phyloP scores from a whole-genome alignment of 1,140 invertebrate species.

The Temnothorax nylanderi region DNA sequence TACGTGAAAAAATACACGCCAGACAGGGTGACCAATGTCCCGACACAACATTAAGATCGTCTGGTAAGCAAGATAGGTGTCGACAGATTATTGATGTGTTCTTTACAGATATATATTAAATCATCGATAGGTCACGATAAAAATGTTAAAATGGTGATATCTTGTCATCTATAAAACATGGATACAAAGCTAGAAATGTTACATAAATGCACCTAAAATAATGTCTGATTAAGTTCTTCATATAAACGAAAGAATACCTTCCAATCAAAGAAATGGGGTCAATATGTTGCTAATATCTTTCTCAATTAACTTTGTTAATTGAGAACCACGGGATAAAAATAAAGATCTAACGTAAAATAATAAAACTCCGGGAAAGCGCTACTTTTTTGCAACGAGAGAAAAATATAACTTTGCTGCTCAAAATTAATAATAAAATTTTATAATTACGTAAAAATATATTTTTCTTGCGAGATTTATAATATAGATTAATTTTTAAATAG shows the following conservation, averaged over 20 bases:
- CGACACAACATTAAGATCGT: conserved; percentile 37
- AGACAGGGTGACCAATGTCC: conserved; percentile 29
- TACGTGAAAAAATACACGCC: conserved; percentile 49
- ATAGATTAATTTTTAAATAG: neutral
- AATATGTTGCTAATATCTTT: neutral
- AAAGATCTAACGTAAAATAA: neutral
- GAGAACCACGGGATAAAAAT: neutral
- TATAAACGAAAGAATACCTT: neutral
- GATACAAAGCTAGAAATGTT: neutral
- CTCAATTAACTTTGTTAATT: no score
- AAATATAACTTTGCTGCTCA: neutral
- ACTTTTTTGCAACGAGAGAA: neutral
- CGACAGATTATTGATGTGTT: conserved; percentile 9
- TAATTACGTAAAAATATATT: neutral
- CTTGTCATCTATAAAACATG: neutral
- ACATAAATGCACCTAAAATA: neutral
- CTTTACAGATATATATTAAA: conserved; percentile 10
- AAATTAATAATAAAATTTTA: neutral
- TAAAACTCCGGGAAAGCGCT: neutral
- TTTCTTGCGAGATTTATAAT: neutral
- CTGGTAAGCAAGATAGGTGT: conserved; percentile 28
- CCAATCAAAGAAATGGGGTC: neutral
- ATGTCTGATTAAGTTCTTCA: neutral
- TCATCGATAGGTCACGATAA: neutral
- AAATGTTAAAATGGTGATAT: neutral